Evolutionary conservation across 2,888 invertebrate genomes (phyloP), one percentile per base, ranked within the genome.

Genomic region (Caenorhabditis sp.): DNA sequence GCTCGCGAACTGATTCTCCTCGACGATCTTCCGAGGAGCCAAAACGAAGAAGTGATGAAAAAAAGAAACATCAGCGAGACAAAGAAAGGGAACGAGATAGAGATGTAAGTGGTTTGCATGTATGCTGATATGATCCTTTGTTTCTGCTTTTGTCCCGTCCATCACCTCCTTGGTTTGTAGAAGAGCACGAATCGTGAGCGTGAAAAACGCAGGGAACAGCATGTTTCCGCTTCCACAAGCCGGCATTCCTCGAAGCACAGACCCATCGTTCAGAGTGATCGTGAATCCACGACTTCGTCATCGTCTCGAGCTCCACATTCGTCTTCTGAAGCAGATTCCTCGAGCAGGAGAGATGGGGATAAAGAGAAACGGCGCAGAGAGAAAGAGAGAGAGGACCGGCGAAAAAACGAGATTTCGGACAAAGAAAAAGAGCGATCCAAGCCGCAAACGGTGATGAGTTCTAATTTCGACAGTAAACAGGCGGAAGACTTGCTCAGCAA

Each of bases 211-310:
- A 50, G 28, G 20, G 62, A 61, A 3, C 53, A 55, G 40, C 20
- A 47, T 47, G 47, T 2, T 18, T 18, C 47, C 18, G 47, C 47
- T 47, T 20, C 47, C 55, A 2, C 11, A n/a, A 56, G 9, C 24
- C 24, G 26, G 2, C 26, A 56, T 8, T 56, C 32, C 20, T 28
- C 55, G 26, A 47, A 47, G 47, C 44, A 44, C 67, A 56, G 15
- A 51, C 26, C 58, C 8, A 26, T 53, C 24, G 35, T 64, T 72
- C 62, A 64, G 64, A 64, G 47, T 15, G 71, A 72, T 47, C 22
- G 71, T 18, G 71, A 72, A 47, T 62, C 71, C n/a, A 72, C 64
- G 18, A 22, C 56, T 18, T 70, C 70, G 11, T 47, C 60, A 4
- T 53, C 62, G 5, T 71, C 71, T 20, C 70, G 70, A 18, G 28